Conservation (phyloP, 2,113 vertebrate species). For the Pionites leucogaster region DNA sequence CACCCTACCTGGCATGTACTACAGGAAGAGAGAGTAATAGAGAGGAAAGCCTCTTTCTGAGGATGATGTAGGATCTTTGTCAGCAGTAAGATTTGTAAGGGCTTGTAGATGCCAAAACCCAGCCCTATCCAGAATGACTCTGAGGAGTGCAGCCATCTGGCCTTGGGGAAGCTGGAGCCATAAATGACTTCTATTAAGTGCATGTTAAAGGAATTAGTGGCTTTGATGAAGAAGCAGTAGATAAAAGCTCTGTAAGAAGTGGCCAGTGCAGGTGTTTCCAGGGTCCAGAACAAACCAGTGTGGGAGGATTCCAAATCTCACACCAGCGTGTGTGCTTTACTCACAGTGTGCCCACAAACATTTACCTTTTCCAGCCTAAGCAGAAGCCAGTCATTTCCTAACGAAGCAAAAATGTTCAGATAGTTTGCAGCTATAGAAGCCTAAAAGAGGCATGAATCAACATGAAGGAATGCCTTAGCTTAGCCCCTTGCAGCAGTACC, state of each 20-base stretch:
- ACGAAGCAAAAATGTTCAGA: neutral
- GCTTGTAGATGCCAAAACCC: neutral
- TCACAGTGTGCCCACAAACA: neutral
- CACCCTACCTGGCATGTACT: neutral
- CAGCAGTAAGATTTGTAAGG: neutral
- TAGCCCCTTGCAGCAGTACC: neutral
- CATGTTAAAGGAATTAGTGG: neutral
- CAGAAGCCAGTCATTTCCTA: neutral
- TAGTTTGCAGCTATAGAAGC: neutral
- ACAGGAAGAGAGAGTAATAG: neutral
- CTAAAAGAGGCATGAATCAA: neutral
- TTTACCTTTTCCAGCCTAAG: neutral
- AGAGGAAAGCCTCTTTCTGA: neutral
- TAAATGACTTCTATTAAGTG: neutral
- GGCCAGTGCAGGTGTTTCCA: neutral
- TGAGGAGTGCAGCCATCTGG: neutral
- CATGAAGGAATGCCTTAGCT: neutral
- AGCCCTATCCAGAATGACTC: neutral
- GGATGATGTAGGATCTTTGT: neutral
- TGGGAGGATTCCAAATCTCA: neutral
- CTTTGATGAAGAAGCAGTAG: neutral
- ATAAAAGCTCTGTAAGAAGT: neutral
- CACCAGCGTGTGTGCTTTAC: accelerated
- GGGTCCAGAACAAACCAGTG: neutral
- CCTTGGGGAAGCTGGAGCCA: neutral